Conservation (phyloP, 1,140 invertebrate genomes). For the Drosophila bocki region DNA sequence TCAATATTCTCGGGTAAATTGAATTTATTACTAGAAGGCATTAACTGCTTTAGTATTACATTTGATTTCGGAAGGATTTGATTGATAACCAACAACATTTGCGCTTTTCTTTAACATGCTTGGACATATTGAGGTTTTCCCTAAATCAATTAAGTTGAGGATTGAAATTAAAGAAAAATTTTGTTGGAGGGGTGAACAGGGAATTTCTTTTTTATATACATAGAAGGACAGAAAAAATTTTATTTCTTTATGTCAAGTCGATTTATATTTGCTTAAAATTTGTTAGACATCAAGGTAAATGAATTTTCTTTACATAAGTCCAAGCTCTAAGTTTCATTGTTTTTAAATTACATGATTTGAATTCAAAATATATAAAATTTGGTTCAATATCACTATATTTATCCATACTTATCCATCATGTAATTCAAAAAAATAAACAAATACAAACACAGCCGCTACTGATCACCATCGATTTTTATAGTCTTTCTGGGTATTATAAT, state of each 20-base stretch:
- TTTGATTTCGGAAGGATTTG: constrained; percentile 73
- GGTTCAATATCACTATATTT: too few relatives aligned
- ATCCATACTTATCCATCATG: too few relatives aligned
- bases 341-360: too few relatives aligned
- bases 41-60: constrained; percentile 54
- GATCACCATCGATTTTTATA: too few relatives aligned
- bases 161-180: background rate
- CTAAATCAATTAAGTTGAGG: constrained; percentile 1
- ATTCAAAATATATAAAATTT: too few relatives aligned
- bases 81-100: constrained; percentile 79
- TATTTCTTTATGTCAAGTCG: too few relatives aligned
- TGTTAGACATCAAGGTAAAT: too few relatives aligned
- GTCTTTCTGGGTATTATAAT: too few relatives aligned
- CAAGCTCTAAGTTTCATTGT: too few relatives aligned
- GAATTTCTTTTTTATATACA: background rate
- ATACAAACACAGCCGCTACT: too few relatives aligned
- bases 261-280: background rate
- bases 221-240: background rate
- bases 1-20: constrained; percentile 39
- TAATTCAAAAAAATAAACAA: too few relatives aligned
- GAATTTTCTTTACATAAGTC: too few relatives aligned
- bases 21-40: constrained; percentile 66
- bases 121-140: background rate
- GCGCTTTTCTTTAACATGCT: constrained; percentile 38
- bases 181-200: background rate